These are phyloP conservation scores for Phortica magna DNA, from an alignment of 2,888 invertebrate species.

Conservation along the genomic window DNA sequence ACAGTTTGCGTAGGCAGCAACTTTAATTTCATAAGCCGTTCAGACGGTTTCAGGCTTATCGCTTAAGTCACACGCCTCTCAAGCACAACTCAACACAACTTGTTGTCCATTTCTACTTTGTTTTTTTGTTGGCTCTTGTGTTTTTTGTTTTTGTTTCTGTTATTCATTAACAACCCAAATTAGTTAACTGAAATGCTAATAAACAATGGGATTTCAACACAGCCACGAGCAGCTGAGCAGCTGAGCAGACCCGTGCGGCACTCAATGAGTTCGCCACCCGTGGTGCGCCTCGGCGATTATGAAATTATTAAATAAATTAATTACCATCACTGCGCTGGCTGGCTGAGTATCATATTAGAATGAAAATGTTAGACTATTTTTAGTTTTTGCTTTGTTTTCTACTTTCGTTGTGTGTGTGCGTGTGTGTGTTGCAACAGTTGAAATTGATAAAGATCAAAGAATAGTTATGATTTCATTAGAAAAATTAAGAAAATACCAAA, in stretches of 20 bases:
- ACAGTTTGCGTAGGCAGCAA: constrained; percentile 17
- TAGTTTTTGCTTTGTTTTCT: not conserved
- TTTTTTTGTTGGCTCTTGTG: not conserved
- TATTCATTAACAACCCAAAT: constrained; percentile 22
- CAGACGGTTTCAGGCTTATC: not conserved
- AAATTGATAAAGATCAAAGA: constrained; percentile 27
- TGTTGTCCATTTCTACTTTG: no score
- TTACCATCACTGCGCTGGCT: constrained; percentile 8
- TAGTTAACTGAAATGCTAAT: constrained; percentile 32
- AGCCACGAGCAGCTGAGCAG: not conserved
- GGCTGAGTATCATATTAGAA: not conserved
- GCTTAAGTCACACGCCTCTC: not conserved
- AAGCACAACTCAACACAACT: no score
- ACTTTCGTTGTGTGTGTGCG: not conserved
- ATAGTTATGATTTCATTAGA: constrained; percentile 25
- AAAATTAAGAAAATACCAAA: not conserved
- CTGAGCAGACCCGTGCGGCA: not conserved
- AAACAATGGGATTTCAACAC: constrained; percentile 33
- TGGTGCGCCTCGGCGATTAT: constrained; percentile 7
- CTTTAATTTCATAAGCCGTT: no score
- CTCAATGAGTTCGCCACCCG: constrained; percentile 25
- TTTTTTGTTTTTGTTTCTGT: not conserved
- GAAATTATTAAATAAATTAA: constrained; percentile 30
- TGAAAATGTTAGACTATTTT: not conserved
- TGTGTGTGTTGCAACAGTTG: constrained; percentile 6